A percentile compares a stretch with the other conserved stretches of the same genome.
Evolutionary conservation across 92 coral and sea anemone species (phyloP).

Genomic region (Isaurus tuberculatus): DNA sequence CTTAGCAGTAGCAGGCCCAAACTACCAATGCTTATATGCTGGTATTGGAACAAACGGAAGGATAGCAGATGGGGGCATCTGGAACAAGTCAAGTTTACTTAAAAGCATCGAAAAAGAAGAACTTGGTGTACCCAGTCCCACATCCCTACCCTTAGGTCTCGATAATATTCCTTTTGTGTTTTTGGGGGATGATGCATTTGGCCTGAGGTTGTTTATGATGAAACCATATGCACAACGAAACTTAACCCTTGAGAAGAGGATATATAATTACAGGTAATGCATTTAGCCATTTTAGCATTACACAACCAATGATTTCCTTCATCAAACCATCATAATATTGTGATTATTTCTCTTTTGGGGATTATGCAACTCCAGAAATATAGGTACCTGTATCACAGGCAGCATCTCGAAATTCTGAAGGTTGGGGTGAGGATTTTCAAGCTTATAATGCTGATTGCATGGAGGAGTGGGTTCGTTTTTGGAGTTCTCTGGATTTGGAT

Average conservation of each 20-base stretch:
- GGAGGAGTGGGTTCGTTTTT: not conserved
- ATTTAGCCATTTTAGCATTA: not conserved
- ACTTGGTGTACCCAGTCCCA: conserved; percentile 5
- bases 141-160: conserved; percentile 26
- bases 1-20: conserved; percentile 46
- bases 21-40: conserved; percentile 34
- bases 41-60: conserved; percentile 38
- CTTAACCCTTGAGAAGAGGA: conserved; percentile 24
- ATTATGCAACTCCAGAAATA: not conserved
- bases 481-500: conserved; percentile 5
- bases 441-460: not conserved
- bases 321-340: not conserved
- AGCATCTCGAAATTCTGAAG: conserved; percentile 1
- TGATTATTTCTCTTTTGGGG: not conserved
- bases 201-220: conserved; percentile 28
- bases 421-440: not conserved
- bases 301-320: not conserved
- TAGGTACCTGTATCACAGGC: not conserved
- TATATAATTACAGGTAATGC: conserved; percentile 42
- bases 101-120: conserved; percentile 2
- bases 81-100: conserved; percentile 4
- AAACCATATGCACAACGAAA: conserved; percentile 37
- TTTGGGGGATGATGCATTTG: conserved; percentile 48
- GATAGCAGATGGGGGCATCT: conserved; percentile 41
- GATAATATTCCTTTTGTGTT: conserved; percentile 27